Evolutionary conservation across 2,888 invertebrate genomes (phyloP), one percentile per base, ranked within the genome.

Genomic region (Trilocha varians): DNA sequence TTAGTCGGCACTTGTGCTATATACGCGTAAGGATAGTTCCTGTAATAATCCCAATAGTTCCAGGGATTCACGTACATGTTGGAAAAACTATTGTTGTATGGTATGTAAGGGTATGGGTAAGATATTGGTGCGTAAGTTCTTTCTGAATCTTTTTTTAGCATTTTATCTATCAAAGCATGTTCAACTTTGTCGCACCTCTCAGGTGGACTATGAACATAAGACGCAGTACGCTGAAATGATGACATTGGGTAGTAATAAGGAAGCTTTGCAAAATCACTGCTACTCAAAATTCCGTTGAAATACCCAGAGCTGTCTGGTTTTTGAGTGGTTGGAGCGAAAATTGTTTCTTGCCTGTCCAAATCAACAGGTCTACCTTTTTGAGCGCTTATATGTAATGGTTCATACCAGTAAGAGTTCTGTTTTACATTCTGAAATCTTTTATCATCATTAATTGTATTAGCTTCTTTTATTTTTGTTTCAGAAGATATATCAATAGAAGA

Each of bases 181-280:
- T 42, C 42, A 5, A 32, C 8, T 14, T 14, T 34, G 14, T 16
- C 34, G 11, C 42, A 38, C 15, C 13, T 40, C 4, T 25, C 25
- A 25, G 44, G 40, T 13, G 38, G 14, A 3, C 55, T 52, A 48
- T 70, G 62, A 1, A 55, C 39, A 40, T 80, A 79, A 0, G 78
- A 72, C 2, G 67, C 50, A 14, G 52, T 39, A 40, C 69, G 65
- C 50, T 79, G 74, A 33, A 75, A 72, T 25, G 48, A 49, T 2
- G 77, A 65, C 13, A 72, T 48, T 1, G 74, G 69, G 39, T 75
- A 74, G 43, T 72, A 70, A 55, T 76, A 78, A 0, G 77, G 74
- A 4, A 72, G 14, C 47, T 62, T 70, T 5, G 56, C 50, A 34
- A 68, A 65, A 40, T 75, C 68, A 18, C 53, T 62, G 0, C 45